Percentiles rank a stretch among this genome's conserved stretches.
Conservation (phyloP, 2,113 vertebrate species). For the Elephantulus edwardii region DNA sequence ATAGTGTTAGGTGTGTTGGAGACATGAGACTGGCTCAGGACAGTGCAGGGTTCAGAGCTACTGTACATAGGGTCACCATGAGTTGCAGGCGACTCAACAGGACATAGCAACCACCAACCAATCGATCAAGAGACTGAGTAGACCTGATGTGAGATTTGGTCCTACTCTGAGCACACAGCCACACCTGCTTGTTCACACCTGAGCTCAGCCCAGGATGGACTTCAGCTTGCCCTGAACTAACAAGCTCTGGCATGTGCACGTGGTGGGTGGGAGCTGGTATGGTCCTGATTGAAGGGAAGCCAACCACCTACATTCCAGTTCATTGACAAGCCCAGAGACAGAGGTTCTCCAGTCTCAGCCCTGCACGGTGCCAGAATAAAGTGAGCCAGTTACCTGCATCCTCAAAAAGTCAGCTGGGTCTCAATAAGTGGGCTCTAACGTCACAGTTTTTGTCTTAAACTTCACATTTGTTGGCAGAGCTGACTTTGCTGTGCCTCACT, state of each 20-base stretch:
- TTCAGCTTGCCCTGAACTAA: neutral
- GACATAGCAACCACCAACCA: no score
- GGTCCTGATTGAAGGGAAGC: neutral
- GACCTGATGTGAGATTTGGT: neutral
- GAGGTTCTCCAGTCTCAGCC: neutral
- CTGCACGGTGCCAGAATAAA: neutral
- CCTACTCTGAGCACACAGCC: neutral
- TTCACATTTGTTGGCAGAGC: neutral
- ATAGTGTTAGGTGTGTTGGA: no score
- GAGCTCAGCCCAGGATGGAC: neutral
- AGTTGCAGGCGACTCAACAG: no score
- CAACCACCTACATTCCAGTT: neutral
- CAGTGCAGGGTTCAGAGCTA: no score
- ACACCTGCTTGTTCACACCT: neutral
- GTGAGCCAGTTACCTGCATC: neutral
- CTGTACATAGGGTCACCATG: no score
- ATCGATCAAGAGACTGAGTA: neutral
- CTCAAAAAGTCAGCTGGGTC: neutral
- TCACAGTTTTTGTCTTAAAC: neutral
- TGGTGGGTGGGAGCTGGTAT: neutral
- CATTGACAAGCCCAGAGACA: neutral
- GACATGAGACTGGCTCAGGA: neutral
- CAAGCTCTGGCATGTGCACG: neutral
- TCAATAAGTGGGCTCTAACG: neutral
- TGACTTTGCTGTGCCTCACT: neutral